A percentile compares a stretch with the other conserved stretches of the same genome.
Evolutionary conservation across 1,140 invertebrate genomes (phyloP).

Genomic region (Drosophila sp.): DNA sequence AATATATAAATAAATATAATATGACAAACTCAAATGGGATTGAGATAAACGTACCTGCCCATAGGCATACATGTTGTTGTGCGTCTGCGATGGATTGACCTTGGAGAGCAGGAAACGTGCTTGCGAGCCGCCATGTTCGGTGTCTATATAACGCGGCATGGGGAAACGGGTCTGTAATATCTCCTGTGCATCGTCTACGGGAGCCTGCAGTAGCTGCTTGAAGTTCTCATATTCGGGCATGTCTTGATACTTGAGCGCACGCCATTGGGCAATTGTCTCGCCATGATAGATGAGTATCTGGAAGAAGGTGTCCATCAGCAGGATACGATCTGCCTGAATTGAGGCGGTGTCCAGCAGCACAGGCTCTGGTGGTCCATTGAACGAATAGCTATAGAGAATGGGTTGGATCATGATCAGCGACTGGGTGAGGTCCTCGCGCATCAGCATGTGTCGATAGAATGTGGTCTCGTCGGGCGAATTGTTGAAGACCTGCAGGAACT

Average conservation of each 20-base stretch:
- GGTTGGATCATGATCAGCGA: slow-evolving; percentile 99
- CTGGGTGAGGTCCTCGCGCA: slow-evolving; percentile 98
- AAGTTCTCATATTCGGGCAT: slow-evolving; percentile 99
- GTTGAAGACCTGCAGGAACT: slow-evolving; percentile 99
- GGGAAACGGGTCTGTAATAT: slow-evolving; percentile 98
- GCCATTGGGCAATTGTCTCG: slow-evolving; percentile 99
- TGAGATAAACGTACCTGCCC: slow-evolving; percentile 87
- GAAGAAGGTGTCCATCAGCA: slow-evolving; percentile 99
- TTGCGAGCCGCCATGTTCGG: slow-evolving; percentile 98
- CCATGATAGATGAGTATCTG: slow-evolving; percentile 99
- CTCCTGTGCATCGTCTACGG: slow-evolving; percentile 98
- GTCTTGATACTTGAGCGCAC: slow-evolving; percentile 96
- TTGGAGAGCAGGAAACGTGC: slow-evolving; percentile 99
- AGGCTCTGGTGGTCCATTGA: slow-evolving; percentile 98
- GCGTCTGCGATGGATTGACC: slow-evolving; percentile 99
- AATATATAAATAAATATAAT: background rate
- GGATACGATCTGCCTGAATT: slow-evolving; percentile 97
- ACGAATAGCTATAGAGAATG: slow-evolving; percentile 98
- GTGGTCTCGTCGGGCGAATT: slow-evolving; percentile 99
- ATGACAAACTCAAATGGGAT: slow-evolving; percentile 19
- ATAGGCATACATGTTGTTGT: slow-evolving; percentile 99
- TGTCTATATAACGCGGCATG: slow-evolving; percentile 99
- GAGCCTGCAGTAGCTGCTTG: slow-evolving; percentile 96
- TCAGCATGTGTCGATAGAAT: slow-evolving; percentile 98
- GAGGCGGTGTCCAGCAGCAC: slow-evolving; percentile 98